These are phyloP conservation scores for Embidobia sp. DNA, from an alignment of 2,888 invertebrate genomes.

Conservation along the genomic window DNA sequence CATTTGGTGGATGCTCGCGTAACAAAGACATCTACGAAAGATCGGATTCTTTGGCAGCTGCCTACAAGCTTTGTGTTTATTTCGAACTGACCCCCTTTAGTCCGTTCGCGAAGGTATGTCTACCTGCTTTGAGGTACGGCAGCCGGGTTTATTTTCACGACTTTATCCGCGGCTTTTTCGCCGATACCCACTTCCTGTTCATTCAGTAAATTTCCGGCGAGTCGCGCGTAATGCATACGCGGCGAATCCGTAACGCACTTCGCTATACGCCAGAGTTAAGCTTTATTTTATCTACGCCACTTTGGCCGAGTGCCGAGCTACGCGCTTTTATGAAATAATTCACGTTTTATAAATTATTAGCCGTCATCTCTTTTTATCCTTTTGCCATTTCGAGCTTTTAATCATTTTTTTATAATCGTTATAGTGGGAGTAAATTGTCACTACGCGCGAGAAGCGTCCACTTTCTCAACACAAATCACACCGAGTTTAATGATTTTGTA, in stretches of 20 bases:
- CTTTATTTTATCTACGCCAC: conserved; percentile 35
- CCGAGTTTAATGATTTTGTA: no score
- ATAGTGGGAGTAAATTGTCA: conserved; percentile 18
- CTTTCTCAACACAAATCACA: no score
- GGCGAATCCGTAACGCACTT: conserved; percentile 9
- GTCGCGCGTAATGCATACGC: conserved; percentile 6
- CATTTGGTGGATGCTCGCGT: conserved; percentile 52
- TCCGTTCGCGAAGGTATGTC: conserved; percentile 52
- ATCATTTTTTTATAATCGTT: conserved; percentile 38
- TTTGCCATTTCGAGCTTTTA: background rate
- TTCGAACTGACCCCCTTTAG: conserved; percentile 63
- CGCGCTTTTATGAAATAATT: conserved; percentile 45
- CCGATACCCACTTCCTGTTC: conserved; percentile 37
- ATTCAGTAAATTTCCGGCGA: conserved; percentile 27
- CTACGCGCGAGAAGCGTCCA: background rate
- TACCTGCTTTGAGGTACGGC: conserved; percentile 35
- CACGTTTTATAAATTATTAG: conserved; percentile 39
- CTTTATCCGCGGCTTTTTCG: conserved; percentile 19
- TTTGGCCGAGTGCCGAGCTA: conserved; percentile 45
- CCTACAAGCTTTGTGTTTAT: conserved; percentile 61
- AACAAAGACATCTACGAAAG: conserved; percentile 63
- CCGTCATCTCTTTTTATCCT: background rate
- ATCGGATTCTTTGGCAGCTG: conserved; percentile 72
- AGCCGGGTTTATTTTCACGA: conserved; percentile 50
- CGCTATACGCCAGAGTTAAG: background rate